These are phyloP conservation scores for Corynorhinus townsendii DNA, from an alignment of 2,113 vertebrate species.

Conservation along the genomic window DNA sequence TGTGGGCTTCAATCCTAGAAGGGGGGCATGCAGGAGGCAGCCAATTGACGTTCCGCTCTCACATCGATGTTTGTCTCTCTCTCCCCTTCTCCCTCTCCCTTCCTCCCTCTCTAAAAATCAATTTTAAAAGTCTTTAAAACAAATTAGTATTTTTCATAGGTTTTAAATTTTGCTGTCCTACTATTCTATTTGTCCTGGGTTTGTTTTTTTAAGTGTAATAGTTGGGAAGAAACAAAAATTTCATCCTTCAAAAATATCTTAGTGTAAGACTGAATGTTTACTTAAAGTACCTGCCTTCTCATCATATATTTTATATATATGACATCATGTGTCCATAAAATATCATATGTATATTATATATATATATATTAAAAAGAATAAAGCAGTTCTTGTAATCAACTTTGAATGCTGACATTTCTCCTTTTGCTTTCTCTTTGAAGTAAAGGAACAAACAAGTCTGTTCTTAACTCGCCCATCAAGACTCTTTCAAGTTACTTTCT, in stretches of 20 bases:
- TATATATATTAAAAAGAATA: not conserved
- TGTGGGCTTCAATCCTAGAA: not conserved
- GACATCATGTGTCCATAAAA: not conserved
- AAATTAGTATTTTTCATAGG: not conserved
- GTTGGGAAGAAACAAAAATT: not conserved
- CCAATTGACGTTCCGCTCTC: not conserved
- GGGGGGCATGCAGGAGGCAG: not conserved
- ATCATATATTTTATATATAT: not conserved
- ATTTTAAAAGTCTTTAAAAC: not conserved
- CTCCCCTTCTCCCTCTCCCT: not conserved
- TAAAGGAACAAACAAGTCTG: not conserved
- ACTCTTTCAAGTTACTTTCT: conserved; percentile 24
- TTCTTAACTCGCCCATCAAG: conserved; percentile 17
- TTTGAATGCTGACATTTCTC: not conserved
- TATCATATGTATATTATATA: not conserved
- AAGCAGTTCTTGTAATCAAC: not conserved
- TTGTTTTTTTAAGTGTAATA: not conserved
- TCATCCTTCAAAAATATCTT: not conserved
- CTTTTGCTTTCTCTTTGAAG: not conserved
- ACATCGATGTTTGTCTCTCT: not conserved
- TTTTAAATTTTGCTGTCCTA: not conserved
- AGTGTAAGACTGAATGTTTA: not conserved
- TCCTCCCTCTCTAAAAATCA: not conserved
- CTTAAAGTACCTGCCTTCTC: not conserved
- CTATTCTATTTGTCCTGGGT: not conserved